A percentile compares a stretch with the other conserved stretches of the same genome.
These are phyloP conservation scores for Nudaria mundana DNA, from an alignment of 2,888 invertebrate species.

Conservation along the genomic window DNA sequence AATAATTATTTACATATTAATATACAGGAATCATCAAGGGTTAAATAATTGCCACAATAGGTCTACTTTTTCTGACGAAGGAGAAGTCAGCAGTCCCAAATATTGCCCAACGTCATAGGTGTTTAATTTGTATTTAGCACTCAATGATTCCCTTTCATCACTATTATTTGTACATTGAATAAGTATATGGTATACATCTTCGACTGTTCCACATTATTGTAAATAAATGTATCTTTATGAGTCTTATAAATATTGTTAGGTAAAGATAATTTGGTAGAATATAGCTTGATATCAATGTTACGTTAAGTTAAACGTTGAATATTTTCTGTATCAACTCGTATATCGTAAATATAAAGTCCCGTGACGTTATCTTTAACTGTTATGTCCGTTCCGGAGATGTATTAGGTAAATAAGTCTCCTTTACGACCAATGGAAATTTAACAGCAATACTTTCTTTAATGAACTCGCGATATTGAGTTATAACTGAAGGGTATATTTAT, in stretches of 20 bases:
- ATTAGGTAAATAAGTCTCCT: slow-evolving; percentile 62
- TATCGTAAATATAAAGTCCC: slow-evolving; percentile 55
- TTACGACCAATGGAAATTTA: slow-evolving; percentile 55
- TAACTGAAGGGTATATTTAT: slow-evolving; percentile 31
- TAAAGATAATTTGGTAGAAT: slow-evolving; percentile 19
- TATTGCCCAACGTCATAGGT: too few species aligned
- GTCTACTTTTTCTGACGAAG: too few species aligned
- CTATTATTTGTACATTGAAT: too few species aligned
- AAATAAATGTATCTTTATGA: too few species aligned
- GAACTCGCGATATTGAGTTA: slow-evolving; percentile 30
- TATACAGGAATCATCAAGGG: too few species aligned
- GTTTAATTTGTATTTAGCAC: too few species aligned
- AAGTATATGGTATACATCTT: too few species aligned
- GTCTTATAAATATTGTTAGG: slow-evolving; percentile 23
- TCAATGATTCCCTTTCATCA: too few species aligned
- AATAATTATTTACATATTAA: too few species aligned
- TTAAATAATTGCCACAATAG: too few species aligned
- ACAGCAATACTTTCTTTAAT: slow-evolving; percentile 45
- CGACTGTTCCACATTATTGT: too few species aligned
- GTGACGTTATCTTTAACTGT: slow-evolving; percentile 44
- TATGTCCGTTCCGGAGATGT: slow-evolving; percentile 46
- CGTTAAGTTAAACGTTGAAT: slow-evolving; percentile 27
- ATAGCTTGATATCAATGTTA: slow-evolving; percentile 19
- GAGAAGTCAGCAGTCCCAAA: too few species aligned
- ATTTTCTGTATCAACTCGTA: slow-evolving; percentile 38